Conservation (phyloP, 1,140 invertebrate genomes). For the Drosophila lini region DNA sequence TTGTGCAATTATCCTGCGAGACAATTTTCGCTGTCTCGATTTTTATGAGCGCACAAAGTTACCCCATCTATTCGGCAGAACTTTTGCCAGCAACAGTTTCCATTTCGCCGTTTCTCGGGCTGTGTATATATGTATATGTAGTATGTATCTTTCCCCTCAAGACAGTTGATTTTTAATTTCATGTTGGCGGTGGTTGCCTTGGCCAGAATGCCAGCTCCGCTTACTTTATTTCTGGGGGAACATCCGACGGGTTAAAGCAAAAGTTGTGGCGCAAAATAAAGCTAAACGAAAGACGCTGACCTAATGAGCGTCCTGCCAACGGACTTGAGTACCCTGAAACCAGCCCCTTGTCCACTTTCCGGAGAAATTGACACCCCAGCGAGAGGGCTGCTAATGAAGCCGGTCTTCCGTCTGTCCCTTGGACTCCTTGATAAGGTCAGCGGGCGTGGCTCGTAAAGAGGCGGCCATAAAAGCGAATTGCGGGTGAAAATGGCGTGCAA, state of each 20-base stretch:
- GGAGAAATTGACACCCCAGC: constrained; percentile 65
- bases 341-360: constrained; percentile 2
- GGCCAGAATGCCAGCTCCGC: constrained; percentile 17
- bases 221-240: constrained; percentile 8
- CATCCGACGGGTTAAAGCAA: constrained; percentile 55
- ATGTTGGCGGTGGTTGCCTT: constrained; percentile 24
- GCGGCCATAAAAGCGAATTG: constrained; percentile 61
- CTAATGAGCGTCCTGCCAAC: constrained; percentile 59
- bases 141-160: constrained; percentile 25
- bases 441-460: constrained; percentile 61
- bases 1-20: constrained; percentile 41
- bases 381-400: constrained; percentile 57
- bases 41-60: constrained; percentile 46
- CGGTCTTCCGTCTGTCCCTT: constrained; percentile 36
- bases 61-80: constrained; percentile 8
- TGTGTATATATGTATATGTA: constrained; percentile 2
- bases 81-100: constrained; percentile 32
- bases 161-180: constrained; percentile 50
- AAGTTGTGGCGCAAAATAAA: constrained; percentile 26
- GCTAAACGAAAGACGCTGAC: constrained; percentile 40
- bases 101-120: constrained; percentile 5
- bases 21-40: constrained; percentile 54
- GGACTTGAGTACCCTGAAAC: constrained; percentile 23
- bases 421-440: constrained; percentile 59
- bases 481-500: constrained; percentile 30